A percentile compares a stretch with the other conserved stretches of the same genome.
Evolutionary conservation across 2,888 invertebrate genomes (phyloP).

Genomic region (Baronia brevicornis): DNA sequence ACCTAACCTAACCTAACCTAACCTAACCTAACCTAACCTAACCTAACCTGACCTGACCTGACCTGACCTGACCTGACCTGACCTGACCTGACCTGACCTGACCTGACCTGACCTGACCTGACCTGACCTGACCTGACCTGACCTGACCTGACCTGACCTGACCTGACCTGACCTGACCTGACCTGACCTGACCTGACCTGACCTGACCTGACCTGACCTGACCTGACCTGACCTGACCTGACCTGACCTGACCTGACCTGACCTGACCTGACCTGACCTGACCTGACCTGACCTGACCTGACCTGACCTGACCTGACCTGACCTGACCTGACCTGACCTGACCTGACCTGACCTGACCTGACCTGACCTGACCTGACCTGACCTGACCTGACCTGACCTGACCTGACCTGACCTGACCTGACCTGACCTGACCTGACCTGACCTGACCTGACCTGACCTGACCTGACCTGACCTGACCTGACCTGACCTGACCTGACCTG

Average conservation of each 20-base stretch:
- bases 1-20: too few relatives aligned
- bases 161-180: neutral
- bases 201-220: neutral
- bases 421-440: neutral
- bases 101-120: neutral
- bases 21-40: too few relatives aligned
- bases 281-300: neutral
- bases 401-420: neutral
- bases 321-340: neutral
- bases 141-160: neutral
- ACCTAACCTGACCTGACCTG: conserved; percentile 4
- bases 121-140: neutral
- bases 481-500: neutral
- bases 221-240: neutral
- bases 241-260: neutral
- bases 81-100: conserved; percentile 2
- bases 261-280: neutral
- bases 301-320: neutral
- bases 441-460: neutral
- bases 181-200: neutral
- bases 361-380: neutral
- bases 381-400: neutral
- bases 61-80: conserved; percentile 4
- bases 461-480: neutral
- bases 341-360: neutral